Evolutionary conservation across 1,140 invertebrate genomes (phyloP).

Genomic region (Orussus abietinus): DNA sequence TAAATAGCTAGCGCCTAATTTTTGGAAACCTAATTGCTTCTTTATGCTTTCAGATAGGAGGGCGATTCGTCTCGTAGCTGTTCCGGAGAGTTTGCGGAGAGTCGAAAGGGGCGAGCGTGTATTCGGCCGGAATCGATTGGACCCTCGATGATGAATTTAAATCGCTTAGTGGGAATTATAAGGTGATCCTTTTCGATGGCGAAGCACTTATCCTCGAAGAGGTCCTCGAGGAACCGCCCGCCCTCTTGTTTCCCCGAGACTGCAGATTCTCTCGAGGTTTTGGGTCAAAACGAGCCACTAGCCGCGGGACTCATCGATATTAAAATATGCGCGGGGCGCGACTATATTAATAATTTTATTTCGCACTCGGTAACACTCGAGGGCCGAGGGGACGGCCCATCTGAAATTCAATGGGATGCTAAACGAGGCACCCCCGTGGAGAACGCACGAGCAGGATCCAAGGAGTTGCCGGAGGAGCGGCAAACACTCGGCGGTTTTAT

Average conservation of each 20-base stretch:
- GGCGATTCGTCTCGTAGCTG: too few species aligned
- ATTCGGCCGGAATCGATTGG: too few species aligned
- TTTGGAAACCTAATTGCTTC: too few species aligned
- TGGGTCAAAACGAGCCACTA: not conserved
- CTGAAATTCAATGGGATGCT: constrained; percentile 16
- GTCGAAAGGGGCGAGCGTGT: too few species aligned
- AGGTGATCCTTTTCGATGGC: not conserved
- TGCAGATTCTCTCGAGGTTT: constrained; percentile 1
- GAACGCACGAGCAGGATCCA: constrained; percentile 1
- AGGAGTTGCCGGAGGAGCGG: not conserved
- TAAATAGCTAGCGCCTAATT: too few species aligned
- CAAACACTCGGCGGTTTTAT: constrained; percentile 5
- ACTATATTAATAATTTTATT: constrained; percentile 17
- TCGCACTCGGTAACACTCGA: constrained; percentile 1
- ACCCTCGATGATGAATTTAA: not conserved
- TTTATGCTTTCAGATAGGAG: too few species aligned
- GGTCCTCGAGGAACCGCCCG: too few species aligned
- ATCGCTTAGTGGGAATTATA: not conserved
- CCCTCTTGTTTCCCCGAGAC: not conserved
- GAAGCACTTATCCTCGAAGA: not conserved
- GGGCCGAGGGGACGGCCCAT: constrained; percentile 1
- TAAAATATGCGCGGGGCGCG: constrained; percentile 4
- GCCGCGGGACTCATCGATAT: constrained; percentile 5
- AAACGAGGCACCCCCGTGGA: constrained; percentile 6
- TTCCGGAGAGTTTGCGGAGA: too few species aligned